phyloP scores from a whole-genome alignment of 2,888 invertebrate genomes.

The Merodon equestris region DNA sequence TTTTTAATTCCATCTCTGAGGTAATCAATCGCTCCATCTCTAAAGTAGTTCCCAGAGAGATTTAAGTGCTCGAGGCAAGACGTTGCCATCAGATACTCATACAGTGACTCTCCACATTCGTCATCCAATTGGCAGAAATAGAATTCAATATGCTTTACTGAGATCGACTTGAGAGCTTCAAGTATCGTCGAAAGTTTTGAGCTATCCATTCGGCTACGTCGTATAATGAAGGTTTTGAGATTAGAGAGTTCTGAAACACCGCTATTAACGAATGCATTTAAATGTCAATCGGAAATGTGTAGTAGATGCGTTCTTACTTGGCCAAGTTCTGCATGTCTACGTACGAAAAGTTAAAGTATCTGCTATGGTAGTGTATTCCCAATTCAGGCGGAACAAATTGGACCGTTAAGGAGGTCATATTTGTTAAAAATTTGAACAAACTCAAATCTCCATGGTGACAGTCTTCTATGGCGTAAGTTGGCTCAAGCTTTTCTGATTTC shows the following conservation, averaged over 20 bases:
- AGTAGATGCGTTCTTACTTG: conserved; percentile 54
- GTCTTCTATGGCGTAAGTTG: conserved; percentile 72
- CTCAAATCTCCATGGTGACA: conserved; percentile 75
- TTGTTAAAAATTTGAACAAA: conserved; percentile 72
- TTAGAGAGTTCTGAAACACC: conserved; percentile 70
- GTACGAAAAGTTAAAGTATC: conserved; percentile 73
- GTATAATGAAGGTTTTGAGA: conserved; percentile 72
- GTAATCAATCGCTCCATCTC: conserved; percentile 41
- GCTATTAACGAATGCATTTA: conserved; percentile 47
- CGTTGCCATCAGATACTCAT: conserved; percentile 69
- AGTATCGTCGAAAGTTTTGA: conserved; percentile 71
- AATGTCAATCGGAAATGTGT: too few species aligned
- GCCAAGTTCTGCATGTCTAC: conserved; percentile 72
- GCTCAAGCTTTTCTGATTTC: conserved; percentile 56
- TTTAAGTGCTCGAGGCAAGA: conserved; percentile 70
- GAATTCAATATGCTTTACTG: conserved; percentile 73
- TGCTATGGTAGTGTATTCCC: conserved; percentile 71
- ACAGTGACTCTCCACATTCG: conserved; percentile 71
- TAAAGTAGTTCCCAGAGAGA: conserved; percentile 72
- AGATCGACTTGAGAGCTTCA: conserved; percentile 69
- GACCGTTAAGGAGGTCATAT: conserved; percentile 71
- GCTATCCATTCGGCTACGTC: conserved; percentile 74
- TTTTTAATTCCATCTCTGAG: conserved; percentile 49
- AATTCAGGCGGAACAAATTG: conserved; percentile 74
- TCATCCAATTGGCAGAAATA: conserved; percentile 73